Conservation (phyloP, 2,888 invertebrate genomes). For the Rhagonycha lutea region DNA sequence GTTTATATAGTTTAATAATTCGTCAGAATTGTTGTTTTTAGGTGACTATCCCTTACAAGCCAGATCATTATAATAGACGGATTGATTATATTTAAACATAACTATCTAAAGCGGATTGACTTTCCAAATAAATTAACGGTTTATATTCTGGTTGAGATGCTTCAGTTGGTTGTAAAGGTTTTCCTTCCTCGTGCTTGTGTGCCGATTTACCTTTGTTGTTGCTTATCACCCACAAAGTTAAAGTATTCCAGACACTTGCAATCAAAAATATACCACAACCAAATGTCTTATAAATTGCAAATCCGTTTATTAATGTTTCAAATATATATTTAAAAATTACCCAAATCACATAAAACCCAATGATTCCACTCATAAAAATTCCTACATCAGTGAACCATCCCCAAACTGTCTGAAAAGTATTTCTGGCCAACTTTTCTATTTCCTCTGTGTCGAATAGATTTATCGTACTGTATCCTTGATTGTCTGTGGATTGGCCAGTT, state of each 20-base stretch:
- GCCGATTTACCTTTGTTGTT: not conserved
- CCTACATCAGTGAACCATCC: not conserved
- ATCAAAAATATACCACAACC: not conserved
- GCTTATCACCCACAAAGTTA: not conserved
- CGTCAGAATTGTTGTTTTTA: too few species aligned
- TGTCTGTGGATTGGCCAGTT: constrained; percentile 18
- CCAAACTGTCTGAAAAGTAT: not conserved
- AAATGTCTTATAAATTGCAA: not conserved
- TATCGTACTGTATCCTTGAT: constrained; percentile 19
- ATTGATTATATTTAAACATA: too few species aligned
- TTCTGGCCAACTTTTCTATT: not conserved
- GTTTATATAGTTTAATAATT: too few species aligned
- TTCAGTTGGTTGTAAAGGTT: not conserved
- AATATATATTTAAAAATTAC: not conserved
- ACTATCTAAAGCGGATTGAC: too few species aligned
- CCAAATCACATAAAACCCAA: not conserved
- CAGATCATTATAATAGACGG: too few species aligned
- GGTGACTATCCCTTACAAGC: too few species aligned
- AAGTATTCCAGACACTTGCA: not conserved
- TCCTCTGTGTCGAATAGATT: not conserved
- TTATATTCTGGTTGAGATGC: too few species aligned
- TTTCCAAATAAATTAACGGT: too few species aligned
- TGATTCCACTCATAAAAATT: not conserved
- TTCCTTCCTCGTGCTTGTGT: not conserved
- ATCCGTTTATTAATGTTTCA: not conserved